Evolutionary conservation across 2,113 vertebrate species (phyloP), one percentile per base, ranked within the genome.

Genomic region (Myiagra hebetior): DNA sequence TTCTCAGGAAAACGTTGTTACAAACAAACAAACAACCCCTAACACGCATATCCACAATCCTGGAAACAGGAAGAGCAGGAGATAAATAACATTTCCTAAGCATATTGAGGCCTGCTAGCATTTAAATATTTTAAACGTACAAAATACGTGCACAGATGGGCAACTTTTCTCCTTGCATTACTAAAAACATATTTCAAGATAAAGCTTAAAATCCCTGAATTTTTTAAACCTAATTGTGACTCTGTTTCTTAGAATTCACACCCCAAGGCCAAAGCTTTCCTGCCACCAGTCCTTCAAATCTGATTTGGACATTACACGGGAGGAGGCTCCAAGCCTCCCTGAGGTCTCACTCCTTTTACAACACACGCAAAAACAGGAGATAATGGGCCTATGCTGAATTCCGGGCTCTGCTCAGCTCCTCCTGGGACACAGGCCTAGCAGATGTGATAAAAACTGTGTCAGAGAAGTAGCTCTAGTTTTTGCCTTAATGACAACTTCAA

Each of bases 161-260:
- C 96, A 97, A 98, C 96, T 98, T 97, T 97, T 97, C 95, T 87
- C 87, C 87, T 97, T 81, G 97, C 96, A 96, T 97, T 97, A 97
- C 97, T 97, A 95, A 94, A 94, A 92, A 79, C 97, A 96, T 97
- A 96, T 98, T 98, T 98, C 98, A 98, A 97, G 97, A 98, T 91
- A 96, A 98, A 97, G 97, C 98, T 97, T 94, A 97, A 98, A 98
- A 98, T 98, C 97, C 97, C 97, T 98, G 98, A 98, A 98, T 98
- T 98, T 98, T 98, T 98, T 98, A 98, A 98, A 97, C 93, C 97
- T 98, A 98, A 98, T 98, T 98, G 98, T 98, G 97, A 91, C 96
- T 97, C 96, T 97, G 90, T 98, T 98, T 97, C 97, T 98, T 95
- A 97, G 97, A 97, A 98, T 98, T 98, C 97, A 97, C 97, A 98